Evolutionary conservation across 2,888 invertebrate genomes (phyloP), one percentile per base, ranked within the genome.

Genomic region (Brachypalpus laphriformis): DNA sequence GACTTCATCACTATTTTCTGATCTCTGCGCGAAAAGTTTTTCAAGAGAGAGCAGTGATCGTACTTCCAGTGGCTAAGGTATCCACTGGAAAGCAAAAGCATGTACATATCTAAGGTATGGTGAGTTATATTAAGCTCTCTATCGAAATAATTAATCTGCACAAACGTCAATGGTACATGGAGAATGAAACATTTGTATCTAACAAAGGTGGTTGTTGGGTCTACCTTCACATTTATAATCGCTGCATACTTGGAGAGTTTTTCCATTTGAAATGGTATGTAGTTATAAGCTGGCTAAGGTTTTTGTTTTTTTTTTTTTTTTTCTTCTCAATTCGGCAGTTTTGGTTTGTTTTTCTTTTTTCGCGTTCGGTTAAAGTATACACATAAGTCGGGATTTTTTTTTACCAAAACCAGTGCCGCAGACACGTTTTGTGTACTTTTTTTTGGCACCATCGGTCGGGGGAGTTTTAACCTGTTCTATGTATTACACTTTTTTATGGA

Each of bases 1-100:
- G 85, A 85, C 85, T 85, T 85, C 85, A 85, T 81, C 85, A 71
- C 75, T 71, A 85, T 80, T 83, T 80, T 70, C 42, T 76, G 85
- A 85, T 85, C 59, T 81, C 59, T 80, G 81, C 81, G 56, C 81
- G 56, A 82, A 81, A 81, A 70, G 40, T 47, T 56, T 63, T 63
- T 22, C 65, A 25, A 31, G 71, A 65, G 57, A 75, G 49, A 31
- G 25, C 25, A 25, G 25, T 25, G 25, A 25, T 25, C 25, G 25
- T 45, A 28, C 9, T 82, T 78, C 78, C 72, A 72, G 28, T 77
- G 45, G 37, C 56, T 5, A 25, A 51, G 31, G 18, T 54, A 54
- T 61, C 56, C 34, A 3, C 8, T 77, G 68, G 68, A 77, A 77
- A 51, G 40, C 31, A 51, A 18, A 16, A 45, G 8, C 59, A 68